Base-by-base conservation (phyloP, 1,140 invertebrate species). In the Procambarus clarkii region DNA sequence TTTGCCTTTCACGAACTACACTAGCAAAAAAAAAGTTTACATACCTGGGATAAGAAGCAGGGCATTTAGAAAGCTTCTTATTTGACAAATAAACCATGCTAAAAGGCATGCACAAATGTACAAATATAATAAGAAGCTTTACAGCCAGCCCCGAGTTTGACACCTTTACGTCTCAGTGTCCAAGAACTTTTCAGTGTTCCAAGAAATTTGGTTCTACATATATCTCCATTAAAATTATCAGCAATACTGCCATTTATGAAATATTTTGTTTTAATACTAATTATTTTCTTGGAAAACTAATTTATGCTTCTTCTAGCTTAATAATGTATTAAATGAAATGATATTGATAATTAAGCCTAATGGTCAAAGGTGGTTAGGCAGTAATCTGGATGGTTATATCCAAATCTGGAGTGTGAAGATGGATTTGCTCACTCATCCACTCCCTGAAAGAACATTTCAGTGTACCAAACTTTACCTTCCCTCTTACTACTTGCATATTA, bases 81-180 rank as follows among this genome's bases (percentile, higher is more conserved):
- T 91, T 85, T 79, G 71, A 46, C 24, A 79, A 80, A 46, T 50
- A 80, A 79, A 91, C 60, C 88, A 91, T 84, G 88, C 88, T 78
- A 79, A 64, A 34, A 24, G 76, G 46, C 88, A 91, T 91, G 88
- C 88, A 91, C 21, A 81, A 91, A 86, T 71, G n/a, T 77, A 84
- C 82, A 91, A 77, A 89, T 74, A 86, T 46, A 91, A 87, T 91
- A 91, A 91, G 90, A 91, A 91, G 90, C 90, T 91, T 91, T 91
- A 69, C 58, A 60, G 60, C 46, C 45, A 24, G 69, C 69, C 69
- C 69, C 69, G 69, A 71, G 24, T 4, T 7, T 5, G 69, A 7
- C 24, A 34, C 24, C 69, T 24, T 71, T 71, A 4, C 11, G 0
- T 71, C 24, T 71, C 24, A 64, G 3, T 24, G 69, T 71, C 69